Evolutionary conservation across 2,888 invertebrate species (phyloP), one percentile per base, ranked within the genome.

Genomic region (Epsilonema sp.): DNA sequence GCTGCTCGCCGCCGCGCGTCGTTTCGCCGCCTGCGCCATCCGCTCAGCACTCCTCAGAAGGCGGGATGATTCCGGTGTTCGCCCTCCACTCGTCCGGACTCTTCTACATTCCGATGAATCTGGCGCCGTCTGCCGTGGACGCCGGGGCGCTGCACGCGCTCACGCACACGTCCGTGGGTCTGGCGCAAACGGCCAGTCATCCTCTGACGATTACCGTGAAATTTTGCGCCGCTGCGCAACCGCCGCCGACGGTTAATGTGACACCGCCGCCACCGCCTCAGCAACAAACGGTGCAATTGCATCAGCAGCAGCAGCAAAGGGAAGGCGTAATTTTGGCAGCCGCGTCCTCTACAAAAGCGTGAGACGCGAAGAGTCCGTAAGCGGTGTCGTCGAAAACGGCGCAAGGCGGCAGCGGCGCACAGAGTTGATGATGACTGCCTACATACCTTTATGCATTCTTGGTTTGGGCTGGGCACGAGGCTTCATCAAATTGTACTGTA

Each of bases 1-100:
- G 4, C n/a, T 24, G 39, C 8, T 39, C 36, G 2, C 41, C 31
- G 4, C 46, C 40, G 3, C 45, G 37, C 26, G 41, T 20, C 16
- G n/a, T 41, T 4, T 39, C n/a, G 8, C 38, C 40, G 22, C 46
- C 41, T 2, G 5, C 24, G 8, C 13, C 24, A 19, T 13, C 39
- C 19, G 23, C 36, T 16, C 3, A 49, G 8, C 25, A 37, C 24
- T 16, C 46, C 36, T 45, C 45, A 19, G 71, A 75, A 53, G 74
- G 75, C 16, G 31, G 31, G 44, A 78, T 87, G 43, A n/a, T n/a
- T n/a, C 87, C 89, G 0, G 80, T 86, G 37, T 89, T 89, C 66
- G 86, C 84, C 2, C 71, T 89, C 36, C 85, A 87, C 65, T 76
- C 84, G n/a, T 77, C 79, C 53, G 86, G 87, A 37, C 75, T 78